Evolutionary conservation across 1,140 invertebrate genomes (phyloP).

Genomic region (Saccostrea glomerata): DNA sequence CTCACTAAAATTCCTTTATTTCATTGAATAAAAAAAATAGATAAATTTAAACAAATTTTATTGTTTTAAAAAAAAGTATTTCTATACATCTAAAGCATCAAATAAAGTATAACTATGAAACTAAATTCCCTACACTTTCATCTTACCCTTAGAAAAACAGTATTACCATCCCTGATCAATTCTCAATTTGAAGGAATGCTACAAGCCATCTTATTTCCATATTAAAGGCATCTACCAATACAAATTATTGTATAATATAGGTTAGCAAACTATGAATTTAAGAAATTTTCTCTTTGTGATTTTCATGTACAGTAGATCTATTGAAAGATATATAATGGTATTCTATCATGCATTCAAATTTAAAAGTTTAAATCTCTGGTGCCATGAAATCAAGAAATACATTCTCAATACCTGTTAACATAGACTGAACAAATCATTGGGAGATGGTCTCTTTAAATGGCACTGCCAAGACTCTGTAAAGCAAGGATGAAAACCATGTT

Average conservation of each 20-base stretch:
- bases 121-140: neutral
- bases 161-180: neutral
- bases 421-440: neutral
- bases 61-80: too few species aligned
- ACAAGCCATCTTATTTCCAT: neutral
- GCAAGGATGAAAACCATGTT: too few species aligned
- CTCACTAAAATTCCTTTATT: too few species aligned
- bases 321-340: constrained; percentile 34
- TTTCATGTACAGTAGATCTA: constrained; percentile 14
- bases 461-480: too few species aligned
- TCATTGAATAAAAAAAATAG: too few species aligned
- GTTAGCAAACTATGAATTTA: neutral
- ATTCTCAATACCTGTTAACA: neutral
- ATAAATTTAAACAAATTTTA: too few species aligned
- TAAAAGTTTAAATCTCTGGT: constrained; percentile 28
- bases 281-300: constrained; percentile 14
- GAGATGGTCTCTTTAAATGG: too few species aligned
- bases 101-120: too few species aligned
- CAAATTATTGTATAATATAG: neutral
- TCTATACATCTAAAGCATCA: too few species aligned
- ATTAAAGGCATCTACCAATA: neutral
- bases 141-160: neutral
- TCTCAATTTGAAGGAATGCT: neutral
- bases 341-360: constrained; percentile 29
- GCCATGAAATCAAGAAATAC: neutral